Evolutionary conservation across 2,113 vertebrate species (phyloP).

Genomic region (Tetrax tetrax): DNA sequence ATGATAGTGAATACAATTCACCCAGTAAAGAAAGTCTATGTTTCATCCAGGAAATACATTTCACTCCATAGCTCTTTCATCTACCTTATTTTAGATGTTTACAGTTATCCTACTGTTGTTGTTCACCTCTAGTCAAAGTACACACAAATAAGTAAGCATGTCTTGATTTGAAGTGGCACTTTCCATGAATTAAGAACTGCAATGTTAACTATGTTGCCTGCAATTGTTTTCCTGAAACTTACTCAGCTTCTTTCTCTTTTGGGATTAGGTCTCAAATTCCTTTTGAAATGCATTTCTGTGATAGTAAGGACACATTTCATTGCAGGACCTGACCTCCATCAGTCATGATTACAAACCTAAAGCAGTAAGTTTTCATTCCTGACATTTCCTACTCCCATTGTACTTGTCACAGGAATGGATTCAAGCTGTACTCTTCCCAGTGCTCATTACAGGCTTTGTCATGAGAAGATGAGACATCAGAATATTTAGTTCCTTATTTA

Average conservation of each 20-base stretch:
- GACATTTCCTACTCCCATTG: not conserved
- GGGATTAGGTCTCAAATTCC: not conserved
- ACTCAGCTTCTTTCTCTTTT: not conserved
- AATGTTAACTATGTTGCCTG: not conserved
- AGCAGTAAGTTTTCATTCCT: not conserved
- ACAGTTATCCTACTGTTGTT: not conserved
- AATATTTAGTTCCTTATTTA: not conserved
- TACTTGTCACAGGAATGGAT: not conserved
- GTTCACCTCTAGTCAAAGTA: constrained; percentile 37
- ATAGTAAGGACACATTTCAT: not conserved
- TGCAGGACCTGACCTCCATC: not conserved
- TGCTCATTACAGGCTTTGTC: not conserved
- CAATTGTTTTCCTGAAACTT: not conserved
- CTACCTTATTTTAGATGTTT: constrained; percentile 1
- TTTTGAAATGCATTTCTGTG: not conserved
- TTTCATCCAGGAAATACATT: constrained; percentile 66
- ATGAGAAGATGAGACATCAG: not conserved
- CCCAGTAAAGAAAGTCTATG: constrained; percentile 52
- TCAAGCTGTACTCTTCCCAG: not conserved
- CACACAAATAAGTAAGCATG: not conserved
- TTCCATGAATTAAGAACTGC: not conserved
- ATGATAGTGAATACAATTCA: constrained; percentile 50
- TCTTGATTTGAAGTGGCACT: not conserved
- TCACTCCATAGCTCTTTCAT: constrained; percentile 29
- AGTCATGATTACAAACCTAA: not conserved